Evolutionary conservation across 2,797 vertebrate genomes (phyloP).

Genomic region (Bradypus variegatus): DNA sequence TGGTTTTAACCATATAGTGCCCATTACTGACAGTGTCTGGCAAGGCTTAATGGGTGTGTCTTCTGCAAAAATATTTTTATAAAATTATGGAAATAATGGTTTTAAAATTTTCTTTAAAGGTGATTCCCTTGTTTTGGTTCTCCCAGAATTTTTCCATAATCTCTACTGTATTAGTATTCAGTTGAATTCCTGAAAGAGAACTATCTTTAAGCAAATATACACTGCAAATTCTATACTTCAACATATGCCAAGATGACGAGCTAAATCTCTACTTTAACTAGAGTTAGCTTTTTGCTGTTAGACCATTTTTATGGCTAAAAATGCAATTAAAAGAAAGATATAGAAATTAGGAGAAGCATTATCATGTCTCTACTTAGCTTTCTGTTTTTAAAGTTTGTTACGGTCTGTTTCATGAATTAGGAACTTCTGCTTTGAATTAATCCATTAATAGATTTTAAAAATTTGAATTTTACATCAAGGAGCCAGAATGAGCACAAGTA

Average conservation of each 20-base stretch:
- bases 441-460: background rate
- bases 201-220: background rate
- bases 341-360: background rate
- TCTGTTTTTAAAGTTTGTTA: slow-evolving; percentile 23
- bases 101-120: background rate
- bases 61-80: background rate
- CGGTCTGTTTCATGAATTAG: background rate
- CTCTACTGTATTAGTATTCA: background rate
- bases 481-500: background rate
- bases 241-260: background rate
- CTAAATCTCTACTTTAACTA: background rate
- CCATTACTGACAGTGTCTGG: background rate
- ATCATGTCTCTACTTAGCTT: background rate
- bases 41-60: background rate
- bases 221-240: background rate
- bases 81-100: background rate
- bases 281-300: background rate
- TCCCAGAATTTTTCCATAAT: background rate
- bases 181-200: background rate
- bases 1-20: background rate
- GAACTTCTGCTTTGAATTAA: background rate
- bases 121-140: background rate
- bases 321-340: background rate
- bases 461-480: background rate
- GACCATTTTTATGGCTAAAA: slow-evolving; percentile 6